Conservation (phyloP, 2,888 invertebrate genomes). For the Mesoligia furuncula region DNA sequence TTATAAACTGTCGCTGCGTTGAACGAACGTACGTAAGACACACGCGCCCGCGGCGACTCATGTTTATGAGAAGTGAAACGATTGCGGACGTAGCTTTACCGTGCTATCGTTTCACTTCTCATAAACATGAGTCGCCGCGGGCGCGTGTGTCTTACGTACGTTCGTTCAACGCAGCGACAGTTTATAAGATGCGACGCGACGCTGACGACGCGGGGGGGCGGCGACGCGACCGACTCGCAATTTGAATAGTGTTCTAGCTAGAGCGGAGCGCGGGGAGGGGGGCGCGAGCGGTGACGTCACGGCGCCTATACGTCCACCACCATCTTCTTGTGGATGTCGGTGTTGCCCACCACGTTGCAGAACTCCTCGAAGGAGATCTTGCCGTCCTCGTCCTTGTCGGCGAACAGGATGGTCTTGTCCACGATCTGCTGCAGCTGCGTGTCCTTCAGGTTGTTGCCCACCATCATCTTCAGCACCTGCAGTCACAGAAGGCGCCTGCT, state of each 20-base stretch:
- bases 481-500: neutral
- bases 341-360: slow-evolving; percentile 99
- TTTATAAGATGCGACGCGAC: neutral
- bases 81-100: neutral
- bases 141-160: slow-evolving; percentile 58
- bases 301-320: slow-evolving; percentile 98
- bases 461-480: slow-evolving; percentile 99
- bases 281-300: slow-evolving; percentile 9
- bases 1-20: slow-evolving; percentile 18
- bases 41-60: slow-evolving; percentile 37
- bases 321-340: slow-evolving; percentile 99
- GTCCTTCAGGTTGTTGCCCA: slow-evolving; percentile 99
- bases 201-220: neutral
- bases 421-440: slow-evolving; percentile 99
- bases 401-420: slow-evolving; percentile 99
- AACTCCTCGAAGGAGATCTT: slow-evolving; percentile 99
- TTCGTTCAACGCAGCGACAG: slow-evolving; percentile 22
- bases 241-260: slow-evolving; percentile 87
- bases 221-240: slow-evolving; percentile 71
- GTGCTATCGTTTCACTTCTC: neutral
- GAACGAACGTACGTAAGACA: slow-evolving; percentile 51
- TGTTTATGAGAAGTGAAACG: neutral
- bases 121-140: slow-evolving; percentile 4
- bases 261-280: slow-evolving; percentile 62
- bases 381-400: slow-evolving; percentile 99